These are phyloP conservation scores for Helicoverpa armigera DNA, from an alignment of 1,140 invertebrate species.

Conservation along the genomic window DNA sequence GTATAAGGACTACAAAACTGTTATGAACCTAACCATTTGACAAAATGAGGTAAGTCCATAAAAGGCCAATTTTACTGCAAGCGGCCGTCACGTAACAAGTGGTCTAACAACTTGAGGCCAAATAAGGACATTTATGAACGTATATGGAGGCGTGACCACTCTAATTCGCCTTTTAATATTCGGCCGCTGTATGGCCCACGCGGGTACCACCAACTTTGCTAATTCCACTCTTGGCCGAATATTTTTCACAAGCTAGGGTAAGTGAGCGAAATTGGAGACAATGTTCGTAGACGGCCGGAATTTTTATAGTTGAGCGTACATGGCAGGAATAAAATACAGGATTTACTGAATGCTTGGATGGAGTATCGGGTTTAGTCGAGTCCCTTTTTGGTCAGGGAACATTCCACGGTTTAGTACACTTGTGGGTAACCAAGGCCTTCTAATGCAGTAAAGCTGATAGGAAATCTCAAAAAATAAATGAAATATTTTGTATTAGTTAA, in stretches of 20 bases:
- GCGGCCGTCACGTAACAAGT: conserved; percentile 67
- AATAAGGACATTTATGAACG: conserved; percentile 79
- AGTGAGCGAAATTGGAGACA: conserved; percentile 70
- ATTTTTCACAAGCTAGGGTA: conserved; percentile 70
- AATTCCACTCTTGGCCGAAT: conserved; percentile 72
- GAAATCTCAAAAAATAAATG: background rate
- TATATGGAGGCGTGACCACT: conserved; percentile 68
- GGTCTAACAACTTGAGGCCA: conserved; percentile 68
- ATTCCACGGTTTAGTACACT: conserved; percentile 12
- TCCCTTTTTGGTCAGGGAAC: conserved; percentile 26
- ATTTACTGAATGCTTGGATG: conserved; percentile 17
- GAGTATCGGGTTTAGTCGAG: conserved; percentile 30
- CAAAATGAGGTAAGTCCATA: conserved; percentile 30
- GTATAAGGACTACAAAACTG: background rate
- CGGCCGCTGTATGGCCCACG: conserved; percentile 69
- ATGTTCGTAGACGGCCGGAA: conserved; percentile 63
- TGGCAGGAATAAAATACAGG: conserved; percentile 60
- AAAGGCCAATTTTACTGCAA: conserved; percentile 52
- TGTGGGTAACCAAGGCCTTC: background rate
- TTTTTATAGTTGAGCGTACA: conserved; percentile 67
- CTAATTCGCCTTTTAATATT: conserved; percentile 83
- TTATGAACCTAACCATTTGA: conserved; percentile 11
- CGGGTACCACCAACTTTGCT: conserved; percentile 73
- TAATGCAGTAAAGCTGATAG: background rate
- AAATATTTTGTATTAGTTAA: background rate